Base-by-base conservation (phyloP, 53 echinoderm and acorn worm species). In the Astropecten irregularis region DNA sequence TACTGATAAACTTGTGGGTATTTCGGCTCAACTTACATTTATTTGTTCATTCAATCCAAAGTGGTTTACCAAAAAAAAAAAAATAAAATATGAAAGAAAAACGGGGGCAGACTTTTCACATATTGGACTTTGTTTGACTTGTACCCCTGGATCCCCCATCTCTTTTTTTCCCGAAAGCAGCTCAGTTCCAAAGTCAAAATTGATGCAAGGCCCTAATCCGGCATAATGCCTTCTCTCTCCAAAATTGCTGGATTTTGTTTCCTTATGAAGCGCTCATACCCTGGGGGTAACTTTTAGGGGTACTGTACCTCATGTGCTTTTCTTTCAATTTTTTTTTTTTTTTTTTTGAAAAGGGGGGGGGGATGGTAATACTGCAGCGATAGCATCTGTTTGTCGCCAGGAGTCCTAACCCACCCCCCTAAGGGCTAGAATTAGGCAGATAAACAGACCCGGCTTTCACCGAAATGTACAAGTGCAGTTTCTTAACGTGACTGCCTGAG, bases 331-430 rank as follows among this genome's bases (percentile, higher is more conserved):
- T n/a, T n/a, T n/a, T n/a, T n/a, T n/a, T n/a, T n/a, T n/a, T n/a
- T n/a, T n/a, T n/a, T n/a, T n/a, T n/a, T n/a, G n/a, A n/a, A n/a
- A n/a, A n/a, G n/a, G n/a, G n/a, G n/a, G n/a, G n/a, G n/a, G n/a
- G n/a, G 13, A 30, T 58, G 31, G 54, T 54, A 51, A 51, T 51
- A 51, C 51, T n/a, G 51, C 3, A 0, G 19, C 13, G 71, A 71
- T 71, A 71, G 50, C 71, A 71, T 71, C 71, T 71, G 71, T 71
- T 52, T 71, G 50, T 50, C 71, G 50, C 36, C 65, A 64, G 65
- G 30, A 64, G 36, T 38, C 65, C 20, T 28, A 71, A 52, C 71
- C 71, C 51, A 15, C 51, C 35, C 35, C 49, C 71, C 71, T 71
- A 50, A 71, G 71, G 71, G 71, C 51, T 51, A 34, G 71, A 50